A percentile compares a stretch with the other conserved stretches of the same genome.
Evolutionary conservation across 2,113 vertebrate species (phyloP).

Genomic region (Corythaeola cristata): DNA sequence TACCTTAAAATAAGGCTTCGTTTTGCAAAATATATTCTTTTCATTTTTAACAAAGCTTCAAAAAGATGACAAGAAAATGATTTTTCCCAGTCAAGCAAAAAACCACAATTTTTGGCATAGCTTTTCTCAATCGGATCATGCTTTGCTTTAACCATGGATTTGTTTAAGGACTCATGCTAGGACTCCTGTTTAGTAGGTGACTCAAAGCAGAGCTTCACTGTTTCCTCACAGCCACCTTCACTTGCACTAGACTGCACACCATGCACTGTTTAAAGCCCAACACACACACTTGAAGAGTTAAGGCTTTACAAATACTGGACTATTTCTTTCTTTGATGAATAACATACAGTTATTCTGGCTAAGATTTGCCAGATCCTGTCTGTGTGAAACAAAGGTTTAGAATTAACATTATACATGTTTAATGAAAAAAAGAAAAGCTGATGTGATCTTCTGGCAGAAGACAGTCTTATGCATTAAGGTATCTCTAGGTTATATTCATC

Average conservation of each 20-base stretch:
- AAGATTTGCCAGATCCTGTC: not conserved
- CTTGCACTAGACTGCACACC: not conserved
- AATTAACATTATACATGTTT: not conserved
- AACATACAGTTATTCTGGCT: not conserved
- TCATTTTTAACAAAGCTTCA: not conserved
- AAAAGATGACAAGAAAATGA: not conserved
- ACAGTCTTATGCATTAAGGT: not conserved
- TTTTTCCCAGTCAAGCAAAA: not conserved
- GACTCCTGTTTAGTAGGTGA: not conserved
- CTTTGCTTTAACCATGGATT: not conserved
- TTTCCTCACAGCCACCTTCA: not conserved
- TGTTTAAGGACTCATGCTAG: not conserved
- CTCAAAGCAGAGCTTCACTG: not conserved
- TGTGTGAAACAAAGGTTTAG: not conserved
- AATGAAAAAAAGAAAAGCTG: not conserved
- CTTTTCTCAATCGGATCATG: not conserved
- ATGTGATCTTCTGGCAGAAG: not conserved
- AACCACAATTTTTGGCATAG: accelerated
- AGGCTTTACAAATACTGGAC: not conserved
- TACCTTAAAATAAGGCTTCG: not conserved
- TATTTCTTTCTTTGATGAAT: not conserved
- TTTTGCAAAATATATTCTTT: not conserved
- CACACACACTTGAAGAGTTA: not conserved
- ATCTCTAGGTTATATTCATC: not conserved
- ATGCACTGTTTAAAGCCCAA: not conserved